Evolutionary conservation across 2,797 vertebrate genomes (phyloP).

Genomic region (Myotis vivesi): DNA sequence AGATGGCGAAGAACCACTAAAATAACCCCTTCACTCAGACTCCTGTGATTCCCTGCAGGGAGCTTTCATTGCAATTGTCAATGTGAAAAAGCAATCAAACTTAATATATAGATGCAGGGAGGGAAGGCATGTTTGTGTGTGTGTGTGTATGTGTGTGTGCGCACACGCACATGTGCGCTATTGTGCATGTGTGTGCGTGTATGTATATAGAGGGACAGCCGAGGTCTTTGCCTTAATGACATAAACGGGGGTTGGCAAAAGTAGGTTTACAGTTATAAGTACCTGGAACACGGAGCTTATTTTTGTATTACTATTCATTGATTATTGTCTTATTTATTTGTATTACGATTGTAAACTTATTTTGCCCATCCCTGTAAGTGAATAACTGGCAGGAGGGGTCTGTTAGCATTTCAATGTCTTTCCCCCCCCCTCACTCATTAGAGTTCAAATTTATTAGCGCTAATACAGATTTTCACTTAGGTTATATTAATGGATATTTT

Average conservation of each 20-base stretch:
- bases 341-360: not conserved
- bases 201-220: not conserved
- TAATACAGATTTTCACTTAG: not conserved
- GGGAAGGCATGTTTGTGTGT: not conserved
- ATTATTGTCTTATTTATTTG: not conserved
- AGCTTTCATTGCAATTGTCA: conserved; percentile 54
- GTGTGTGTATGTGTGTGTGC: not conserved
- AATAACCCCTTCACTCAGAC: conserved; percentile 66
- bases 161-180: too few relatives aligned
- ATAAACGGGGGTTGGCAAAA: not conserved
- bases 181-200: not conserved
- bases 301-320: not conserved
- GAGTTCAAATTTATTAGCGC: not conserved
- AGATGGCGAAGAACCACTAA: conserved; percentile 35
- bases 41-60: conserved; percentile 57
- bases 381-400: not conserved
- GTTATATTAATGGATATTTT: not conserved
- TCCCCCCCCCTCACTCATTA: not conserved
- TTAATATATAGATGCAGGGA: conserved; percentile 2
- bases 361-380: not conserved
- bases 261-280: not conserved
- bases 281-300: not conserved
- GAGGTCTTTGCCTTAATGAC: not conserved
- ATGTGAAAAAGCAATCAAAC: conserved; percentile 12
- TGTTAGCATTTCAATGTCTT: not conserved